Evolutionary conservation across 2,888 invertebrate species (phyloP).

Genomic region (Peribatodes rhomboidaria): DNA sequence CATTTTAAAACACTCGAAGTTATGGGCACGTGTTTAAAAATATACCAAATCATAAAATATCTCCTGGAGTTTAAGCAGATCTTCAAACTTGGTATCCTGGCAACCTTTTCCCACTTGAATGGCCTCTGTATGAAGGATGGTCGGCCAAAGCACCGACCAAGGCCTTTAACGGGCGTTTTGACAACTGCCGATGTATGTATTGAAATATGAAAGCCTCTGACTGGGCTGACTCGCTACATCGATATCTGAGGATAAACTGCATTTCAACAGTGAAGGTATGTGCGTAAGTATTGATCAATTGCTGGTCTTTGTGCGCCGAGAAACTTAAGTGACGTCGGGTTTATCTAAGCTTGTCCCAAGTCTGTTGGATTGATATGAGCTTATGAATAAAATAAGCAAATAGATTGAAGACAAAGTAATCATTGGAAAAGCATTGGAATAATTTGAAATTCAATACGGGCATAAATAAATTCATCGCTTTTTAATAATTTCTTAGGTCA

Average conservation of each 20-base stretch:
- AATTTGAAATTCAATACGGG: slow-evolving; percentile 27
- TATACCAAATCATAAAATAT: not conserved
- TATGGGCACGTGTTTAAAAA: not conserved
- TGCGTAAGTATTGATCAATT: slow-evolving; percentile 41
- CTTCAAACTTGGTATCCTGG: slow-evolving; percentile 17
- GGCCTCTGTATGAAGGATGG: slow-evolving; percentile 79
- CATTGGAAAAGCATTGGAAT: not conserved
- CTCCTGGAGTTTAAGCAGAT: not conserved
- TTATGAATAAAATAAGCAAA: not conserved
- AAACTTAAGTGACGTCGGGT: slow-evolving; percentile 44
- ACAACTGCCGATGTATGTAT: slow-evolving; percentile 79
- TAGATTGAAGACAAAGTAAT: not conserved
- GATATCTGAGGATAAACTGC: slow-evolving; percentile 56
- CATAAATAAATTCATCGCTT: slow-evolving; percentile 70
- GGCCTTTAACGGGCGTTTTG: slow-evolving; percentile 74
- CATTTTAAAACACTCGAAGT: not conserved
- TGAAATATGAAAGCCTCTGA: slow-evolving; percentile 78
- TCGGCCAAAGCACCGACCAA: slow-evolving; percentile 61
- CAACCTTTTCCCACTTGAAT: slow-evolving; percentile 65
- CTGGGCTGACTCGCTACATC: slow-evolving; percentile 59
- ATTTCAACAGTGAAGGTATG: slow-evolving; percentile 40
- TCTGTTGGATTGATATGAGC: slow-evolving; percentile 8
- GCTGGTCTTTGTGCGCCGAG: slow-evolving; percentile 34
- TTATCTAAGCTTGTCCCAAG: slow-evolving; percentile 24
- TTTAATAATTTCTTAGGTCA: slow-evolving; percentile 65